Conservation (phyloP, 2,888 invertebrate genomes). For the Atethmia centrago region DNA sequence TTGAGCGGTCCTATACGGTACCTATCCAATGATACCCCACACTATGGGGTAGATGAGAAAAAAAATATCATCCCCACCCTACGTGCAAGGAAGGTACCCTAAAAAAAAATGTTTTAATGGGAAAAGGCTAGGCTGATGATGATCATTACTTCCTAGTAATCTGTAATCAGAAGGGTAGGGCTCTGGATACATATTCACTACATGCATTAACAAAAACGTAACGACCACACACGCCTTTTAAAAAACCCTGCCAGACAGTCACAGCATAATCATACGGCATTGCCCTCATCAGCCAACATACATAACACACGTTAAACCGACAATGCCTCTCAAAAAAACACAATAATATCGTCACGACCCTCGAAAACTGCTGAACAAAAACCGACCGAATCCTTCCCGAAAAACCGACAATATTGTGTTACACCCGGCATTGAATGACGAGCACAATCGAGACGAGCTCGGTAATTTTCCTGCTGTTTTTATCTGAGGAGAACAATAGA, state of each 20-base stretch:
- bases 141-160: no score
- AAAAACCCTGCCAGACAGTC: neutral
- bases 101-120: no score
- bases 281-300: conserved; percentile 30
- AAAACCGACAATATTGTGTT: conserved; percentile 81
- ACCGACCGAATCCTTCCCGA: conserved; percentile 58
- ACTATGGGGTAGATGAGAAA: no score
- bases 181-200: neutral
- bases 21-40: no score
- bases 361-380: conserved; percentile 63
- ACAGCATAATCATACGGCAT: conserved; percentile 8
- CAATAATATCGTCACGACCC: conserved; percentile 47
- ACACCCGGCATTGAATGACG: conserved; percentile 81
- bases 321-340: conserved; percentile 50
- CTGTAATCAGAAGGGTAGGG: no score
- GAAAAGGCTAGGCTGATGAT: no score
- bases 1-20: no score
- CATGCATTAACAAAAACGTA: neutral
- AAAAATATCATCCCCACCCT: no score
- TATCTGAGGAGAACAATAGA: conserved; percentile 85
- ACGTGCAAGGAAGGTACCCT: no score
- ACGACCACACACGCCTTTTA: neutral
- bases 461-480: conserved; percentile 89
- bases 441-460: conserved; percentile 78
- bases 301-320: conserved; percentile 29